Base-by-base conservation (phyloP, 2,797 vertebrate species). In the Coilia nasus region DNA sequence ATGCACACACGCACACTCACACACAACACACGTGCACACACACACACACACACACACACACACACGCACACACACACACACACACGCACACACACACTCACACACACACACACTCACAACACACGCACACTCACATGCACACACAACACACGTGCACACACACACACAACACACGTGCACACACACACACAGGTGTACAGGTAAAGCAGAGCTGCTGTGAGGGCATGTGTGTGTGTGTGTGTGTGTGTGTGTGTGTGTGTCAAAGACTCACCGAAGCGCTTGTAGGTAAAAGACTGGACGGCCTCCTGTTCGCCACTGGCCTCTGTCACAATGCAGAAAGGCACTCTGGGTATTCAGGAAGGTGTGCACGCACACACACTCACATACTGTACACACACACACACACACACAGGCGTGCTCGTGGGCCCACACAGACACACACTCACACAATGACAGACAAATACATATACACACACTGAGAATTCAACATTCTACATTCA, bases 251-350 rank as follows among this genome's bases (percentile, higher is more conserved):
- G 59, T 23, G 4, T 62, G 21, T 62, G 35, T 41, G 35, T 41
- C 2, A 41, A 41, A 41, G 35, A 41, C 35, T 41, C 35, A 41
- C 35, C 35, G 35, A 41, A 41, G 35, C 35, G 35, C 35, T 41
- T 41, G 35, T 41, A 41, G 35, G 35, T 41, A 5, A 41, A 41
- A 2, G 35, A 41, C 35, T 41, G 35, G 35, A 5, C 35, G 35
- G 2, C 35, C 35, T 41, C 35, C 35, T 41, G 2, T 41, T 2
- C 35, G 5, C 35, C 35, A 41, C 35, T 41, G 35, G 1, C 35
- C 35, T 60, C 83, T 91, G 3, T 90, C 92, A 86, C 90, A n/a
- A n/a, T 91, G 84, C 88, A 86, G 54, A 89, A 92, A 95, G 95
- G 96, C 91, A 92, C 93, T 87, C 0, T 80, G 31, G 9, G 31